Base-by-base conservation (phyloP, 2,113 vertebrate species). In the Xyliphius kryptos region DNA sequence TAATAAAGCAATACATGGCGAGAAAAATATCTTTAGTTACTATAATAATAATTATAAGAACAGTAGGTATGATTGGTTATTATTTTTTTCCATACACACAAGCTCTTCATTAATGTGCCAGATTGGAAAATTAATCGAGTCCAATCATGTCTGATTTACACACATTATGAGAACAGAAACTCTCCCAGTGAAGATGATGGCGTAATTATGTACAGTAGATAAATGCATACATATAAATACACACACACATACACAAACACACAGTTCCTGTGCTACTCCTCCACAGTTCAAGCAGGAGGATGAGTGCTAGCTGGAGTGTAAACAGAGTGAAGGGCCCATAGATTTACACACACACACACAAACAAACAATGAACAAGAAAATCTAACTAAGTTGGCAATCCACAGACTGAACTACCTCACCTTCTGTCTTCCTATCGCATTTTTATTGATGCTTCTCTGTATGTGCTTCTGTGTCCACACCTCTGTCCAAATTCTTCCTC, bases 261-360 rank as follows among this genome's bases (percentile, higher is more conserved):
- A n/a, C n/a, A n/a, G n/a, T n/a, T n/a, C n/a, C n/a, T n/a, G n/a
- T n/a, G n/a, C n/a, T n/a, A 61, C 58, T 57, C 65, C 69, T 71
- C 57, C 58, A 67, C 63, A 61, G 63, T 62, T 71, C 62, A 67
- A 58, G 54, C 17, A 67, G 58, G 65, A 55, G 50, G 11, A 40
- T 5, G 40, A 65, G 32, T 57, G 16, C 16, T 36, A 56, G 61
- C 46, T 56, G 22, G 44, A 60, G 66, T 68, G 37, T 51, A 61
- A 68, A 61, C 66, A 72, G 4, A 38, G 56, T 51, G 14, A 14
- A 66, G 66, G 52, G 9, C 10, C 9, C 61, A 26, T n/a, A 38
- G 12, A 22, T 12, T 56, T 26, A 21, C n/a, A n/a, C n/a, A n/a
- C n/a, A n/a, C n/a, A n/a, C n/a, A n/a, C n/a, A n/a, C n/a, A n/a